Percentiles rank a stretch among this genome's conserved stretches.
phyloP scores from a whole-genome alignment of 2,113 vertebrate genomes.

The Xenopus laevis region DNA sequence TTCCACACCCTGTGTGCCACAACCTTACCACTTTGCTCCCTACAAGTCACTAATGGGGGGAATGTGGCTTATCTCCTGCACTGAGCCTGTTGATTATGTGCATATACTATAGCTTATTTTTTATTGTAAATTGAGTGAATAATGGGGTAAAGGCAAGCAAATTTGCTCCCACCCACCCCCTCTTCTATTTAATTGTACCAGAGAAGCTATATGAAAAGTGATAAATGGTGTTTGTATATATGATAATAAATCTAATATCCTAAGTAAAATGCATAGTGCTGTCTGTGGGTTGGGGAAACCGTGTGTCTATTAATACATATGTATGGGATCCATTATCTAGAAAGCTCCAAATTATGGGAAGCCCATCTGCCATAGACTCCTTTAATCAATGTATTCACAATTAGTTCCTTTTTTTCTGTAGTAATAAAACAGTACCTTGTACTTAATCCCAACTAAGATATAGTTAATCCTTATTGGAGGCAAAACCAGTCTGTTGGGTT shows the following conservation, averaged over 20 bases:
- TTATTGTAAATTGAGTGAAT: constrained; percentile 8
- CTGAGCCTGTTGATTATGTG: neutral
- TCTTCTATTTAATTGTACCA: constrained; percentile 36
- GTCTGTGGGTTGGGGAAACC: no score
- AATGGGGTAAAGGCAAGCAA: neutral
- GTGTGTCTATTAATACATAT: no score
- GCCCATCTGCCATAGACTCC: no score
- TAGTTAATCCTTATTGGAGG: no score
- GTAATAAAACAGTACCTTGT: no score
- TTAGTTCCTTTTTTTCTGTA: no score
- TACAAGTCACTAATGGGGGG: neutral
- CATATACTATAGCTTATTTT: neutral
- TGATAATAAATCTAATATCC: constrained; percentile 65
- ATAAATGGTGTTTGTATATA: constrained; percentile 73
- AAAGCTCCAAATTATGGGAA: no score
- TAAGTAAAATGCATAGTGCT: neutral
- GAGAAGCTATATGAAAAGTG: constrained; percentile 66
- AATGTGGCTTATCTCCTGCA: neutral
- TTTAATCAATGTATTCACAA: no score
- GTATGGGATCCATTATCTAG: no score
- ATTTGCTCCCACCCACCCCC: neutral
- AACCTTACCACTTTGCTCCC: neutral
- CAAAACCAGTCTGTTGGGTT: no score
- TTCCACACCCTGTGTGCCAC: no score
- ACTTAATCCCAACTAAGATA: no score